Evolutionary conservation across 2,888 invertebrate genomes (phyloP), one percentile per base, ranked within the genome.

Genomic region (Cephus spinipes): DNA sequence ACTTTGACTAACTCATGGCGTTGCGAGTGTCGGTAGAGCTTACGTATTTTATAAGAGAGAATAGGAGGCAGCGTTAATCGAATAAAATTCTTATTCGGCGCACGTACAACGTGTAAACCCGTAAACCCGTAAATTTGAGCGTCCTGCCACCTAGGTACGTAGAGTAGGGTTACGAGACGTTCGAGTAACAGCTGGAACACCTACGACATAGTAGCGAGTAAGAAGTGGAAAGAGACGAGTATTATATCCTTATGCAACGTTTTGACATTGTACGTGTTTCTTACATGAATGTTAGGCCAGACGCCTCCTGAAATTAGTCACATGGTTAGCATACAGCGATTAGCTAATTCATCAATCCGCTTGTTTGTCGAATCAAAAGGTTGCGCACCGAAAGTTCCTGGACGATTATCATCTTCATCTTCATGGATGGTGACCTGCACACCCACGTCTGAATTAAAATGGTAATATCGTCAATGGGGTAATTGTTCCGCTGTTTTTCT

Each of bases 61-160:
- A 55, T 71, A 1, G 71, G 81, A 79, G 78, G 80, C 77, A 23
- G 68, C 40, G 75, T 79, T 82, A 85, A 85, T 85, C 85, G 82
- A 84, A 81, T 78, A 77, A 81, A 85, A 80, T 85, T 85, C 82
- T 85, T 84, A 85, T 85, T 85, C 84, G 77, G 33, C 35, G 80
- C 75, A 81, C 83, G 85, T 80, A 33, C 71, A 23, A 55, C 23
- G 55, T 55, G 23, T 74, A 80, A 77, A 77, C 79, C 69, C 78
- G 81, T 82, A 81, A 82, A 84, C 76, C 79, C 81, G 76, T 36
- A 40, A 36, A 76, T 76, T 76, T 71, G 35, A 32, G 34, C 31
- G n/a, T 71, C 71, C 71, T 71, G 71, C 31, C 71, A 12, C 11
- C 31, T 33, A 33, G 33, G 71, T 33, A 33, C 71, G 31, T 15